Evolutionary conservation across 2,888 invertebrate species (phyloP).

Genomic region (Eurytoma californica): DNA sequence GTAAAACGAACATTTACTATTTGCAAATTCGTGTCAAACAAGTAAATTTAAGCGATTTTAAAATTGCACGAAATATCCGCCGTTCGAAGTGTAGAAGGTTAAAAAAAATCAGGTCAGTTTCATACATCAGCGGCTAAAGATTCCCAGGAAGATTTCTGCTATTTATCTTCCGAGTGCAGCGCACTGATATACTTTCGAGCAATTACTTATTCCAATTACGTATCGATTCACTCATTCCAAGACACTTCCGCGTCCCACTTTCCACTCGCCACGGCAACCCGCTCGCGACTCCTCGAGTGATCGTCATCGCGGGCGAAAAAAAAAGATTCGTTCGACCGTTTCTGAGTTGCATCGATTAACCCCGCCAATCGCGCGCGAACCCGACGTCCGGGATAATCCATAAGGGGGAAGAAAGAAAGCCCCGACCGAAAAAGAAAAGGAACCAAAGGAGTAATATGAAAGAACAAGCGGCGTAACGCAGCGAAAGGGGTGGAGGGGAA

Average conservation of each 20-base stretch:
- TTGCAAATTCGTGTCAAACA: too few relatives aligned
- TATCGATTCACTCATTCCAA: constrained; percentile 29
- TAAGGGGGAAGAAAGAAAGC: not conserved
- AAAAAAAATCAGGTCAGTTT: constrained; percentile 5
- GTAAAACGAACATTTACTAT: too few relatives aligned
- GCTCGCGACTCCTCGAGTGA: too few relatives aligned
- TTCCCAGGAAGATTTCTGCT: not conserved
- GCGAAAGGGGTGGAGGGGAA: constrained; percentile 13
- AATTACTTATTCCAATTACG: constrained; percentile 39
- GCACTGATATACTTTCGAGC: constrained; percentile 6
- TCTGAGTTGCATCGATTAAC: too few relatives aligned
- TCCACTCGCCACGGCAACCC: constrained; percentile 37
- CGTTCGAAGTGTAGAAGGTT: not conserved
- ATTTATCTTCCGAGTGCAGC: not conserved
- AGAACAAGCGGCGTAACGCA: not conserved
- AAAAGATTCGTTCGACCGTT: too few relatives aligned
- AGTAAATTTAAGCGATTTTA: too few relatives aligned
- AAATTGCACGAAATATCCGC: too few relatives aligned
- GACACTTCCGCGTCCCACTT: constrained; percentile 17
- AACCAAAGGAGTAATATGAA: not conserved
- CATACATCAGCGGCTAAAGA: not conserved
- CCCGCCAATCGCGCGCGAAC: not conserved
- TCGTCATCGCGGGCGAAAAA: too few relatives aligned
- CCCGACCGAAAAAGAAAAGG: not conserved
- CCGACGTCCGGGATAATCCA: not conserved